These are phyloP conservation scores for Promerops cafer DNA, from an alignment of 2,113 vertebrate species.

Conservation along the genomic window DNA sequence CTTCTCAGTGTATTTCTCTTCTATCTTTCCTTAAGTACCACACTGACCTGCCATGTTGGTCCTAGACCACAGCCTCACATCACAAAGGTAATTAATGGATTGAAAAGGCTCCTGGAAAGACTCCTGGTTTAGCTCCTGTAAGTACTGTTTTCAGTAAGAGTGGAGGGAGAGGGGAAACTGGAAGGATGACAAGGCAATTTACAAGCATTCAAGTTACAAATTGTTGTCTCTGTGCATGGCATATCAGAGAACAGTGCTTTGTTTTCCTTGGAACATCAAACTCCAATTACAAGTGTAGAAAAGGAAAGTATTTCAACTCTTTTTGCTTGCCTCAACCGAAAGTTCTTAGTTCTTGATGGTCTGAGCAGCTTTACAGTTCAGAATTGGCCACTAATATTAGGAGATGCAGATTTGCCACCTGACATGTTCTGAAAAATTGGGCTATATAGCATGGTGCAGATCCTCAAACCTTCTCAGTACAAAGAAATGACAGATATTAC, in stretches of 20 bases:
- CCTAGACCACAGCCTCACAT: background rate
- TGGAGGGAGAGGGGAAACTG: background rate
- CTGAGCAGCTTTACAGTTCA: background rate
- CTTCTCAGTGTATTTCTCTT: background rate
- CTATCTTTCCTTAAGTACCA: background rate
- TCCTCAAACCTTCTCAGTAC: background rate
- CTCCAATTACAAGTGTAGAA: background rate
- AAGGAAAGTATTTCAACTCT: background rate
- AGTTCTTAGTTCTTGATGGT: background rate
- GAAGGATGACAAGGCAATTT: background rate
- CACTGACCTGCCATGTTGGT: background rate
- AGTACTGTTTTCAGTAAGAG: background rate
- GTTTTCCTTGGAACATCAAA: background rate
- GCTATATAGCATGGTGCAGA: background rate
- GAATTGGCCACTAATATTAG: background rate
- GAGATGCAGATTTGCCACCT: background rate
- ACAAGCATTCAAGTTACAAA: background rate
- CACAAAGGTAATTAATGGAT: background rate
- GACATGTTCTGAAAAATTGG: background rate
- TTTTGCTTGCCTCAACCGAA: background rate
- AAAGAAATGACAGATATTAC: background rate
- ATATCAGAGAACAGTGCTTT: background rate
- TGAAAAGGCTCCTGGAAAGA: background rate
- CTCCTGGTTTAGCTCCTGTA: background rate
- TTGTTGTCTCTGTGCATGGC: background rate